Base-by-base conservation (phyloP, 1,140 invertebrate genomes). In the Apis cerana region DNA sequence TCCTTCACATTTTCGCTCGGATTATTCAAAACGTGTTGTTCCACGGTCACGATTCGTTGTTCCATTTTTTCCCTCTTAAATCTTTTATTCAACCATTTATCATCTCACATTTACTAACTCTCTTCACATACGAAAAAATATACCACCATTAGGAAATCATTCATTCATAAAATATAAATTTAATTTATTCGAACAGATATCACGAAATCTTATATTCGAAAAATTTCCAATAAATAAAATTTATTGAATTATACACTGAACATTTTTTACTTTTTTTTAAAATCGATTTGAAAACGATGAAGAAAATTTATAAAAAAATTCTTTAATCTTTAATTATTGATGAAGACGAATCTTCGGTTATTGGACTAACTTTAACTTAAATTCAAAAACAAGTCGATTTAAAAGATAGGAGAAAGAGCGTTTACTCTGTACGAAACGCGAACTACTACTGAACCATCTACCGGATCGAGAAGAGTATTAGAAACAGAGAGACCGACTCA, bases 371-470 rank as follows among this genome's bases (percentile, higher is more conserved):
- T 58, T 3, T 8, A 64, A 23, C 13, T n/a, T 10, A 17, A 13
- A 2, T 19, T n/a, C 0, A 43, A 59, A 17, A 8, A 21, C 8
- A 11, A 21, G 19, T n/a, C 8, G 4, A 64, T 19, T 15, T 7
- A 48, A 11, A 61, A 59, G 17, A 21, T 19, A 1, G 15, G 1
- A 8, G 19, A 43, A 3, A 11, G 0, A 54, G 12, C 80, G 64
- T 74, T 56, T 13, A 65, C 56, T 56, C 52, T 67, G 7, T 0
- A 17, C 48, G 54, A 33, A 13, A 15, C 17, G 8, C 80, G 48
- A 48, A 58, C 48, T 3, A 0, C 23, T 33, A 82, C 80, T 82
- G 74, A 82, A 19, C 48, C 64, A 50, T 67, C 21, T 61, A 2
- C 27, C 58, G 54, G 23, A 48, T 75, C 61, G 13, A 2, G 43